Evolutionary conservation across 2,113 vertebrate genomes (phyloP).

Genomic region (Megaceryle maxima): DNA sequence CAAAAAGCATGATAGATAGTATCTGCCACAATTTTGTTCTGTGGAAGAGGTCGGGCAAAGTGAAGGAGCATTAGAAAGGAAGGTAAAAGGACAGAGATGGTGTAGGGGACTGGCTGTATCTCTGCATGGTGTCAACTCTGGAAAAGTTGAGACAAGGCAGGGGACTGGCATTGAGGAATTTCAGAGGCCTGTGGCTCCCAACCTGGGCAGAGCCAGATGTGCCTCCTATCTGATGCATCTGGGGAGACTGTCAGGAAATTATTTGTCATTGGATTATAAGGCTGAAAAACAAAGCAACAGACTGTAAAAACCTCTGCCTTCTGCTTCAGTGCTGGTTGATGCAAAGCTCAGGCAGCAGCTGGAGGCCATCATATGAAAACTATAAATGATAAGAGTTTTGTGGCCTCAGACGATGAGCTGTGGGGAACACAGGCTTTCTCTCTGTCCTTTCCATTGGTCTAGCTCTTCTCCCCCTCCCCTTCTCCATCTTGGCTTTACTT

Average conservation of each 20-base stretch:
- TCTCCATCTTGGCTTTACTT: constrained; percentile 39
- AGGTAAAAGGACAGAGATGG: not conserved
- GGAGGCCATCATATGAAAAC: not conserved
- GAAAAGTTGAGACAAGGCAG: not conserved
- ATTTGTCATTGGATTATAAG: constrained; percentile 19
- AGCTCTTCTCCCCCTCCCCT: not conserved
- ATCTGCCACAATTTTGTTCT: not conserved
- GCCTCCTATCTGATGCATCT: not conserved
- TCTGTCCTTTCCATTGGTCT: not conserved
- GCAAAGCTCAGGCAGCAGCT: not conserved
- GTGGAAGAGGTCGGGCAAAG: not conserved
- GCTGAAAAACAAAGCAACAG: constrained; percentile 11
- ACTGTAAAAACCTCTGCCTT: constrained; percentile 5
- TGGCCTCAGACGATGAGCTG: not conserved
- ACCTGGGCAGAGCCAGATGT: not conserved
- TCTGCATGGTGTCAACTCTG: not conserved
- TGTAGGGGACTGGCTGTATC: not conserved
- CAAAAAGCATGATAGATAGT: not conserved
- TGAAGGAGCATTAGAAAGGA: not conserved
- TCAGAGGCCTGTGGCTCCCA: not conserved
- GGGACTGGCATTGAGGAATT: not conserved
- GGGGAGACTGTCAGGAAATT: not conserved
- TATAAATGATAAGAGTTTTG: not conserved
- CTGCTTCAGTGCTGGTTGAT: constrained; percentile 3
- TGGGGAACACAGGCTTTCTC: not conserved